Evolutionary conservation across 2,113 vertebrate species (phyloP).

Genomic region (Dicerorhinus sumatrensis): DNA sequence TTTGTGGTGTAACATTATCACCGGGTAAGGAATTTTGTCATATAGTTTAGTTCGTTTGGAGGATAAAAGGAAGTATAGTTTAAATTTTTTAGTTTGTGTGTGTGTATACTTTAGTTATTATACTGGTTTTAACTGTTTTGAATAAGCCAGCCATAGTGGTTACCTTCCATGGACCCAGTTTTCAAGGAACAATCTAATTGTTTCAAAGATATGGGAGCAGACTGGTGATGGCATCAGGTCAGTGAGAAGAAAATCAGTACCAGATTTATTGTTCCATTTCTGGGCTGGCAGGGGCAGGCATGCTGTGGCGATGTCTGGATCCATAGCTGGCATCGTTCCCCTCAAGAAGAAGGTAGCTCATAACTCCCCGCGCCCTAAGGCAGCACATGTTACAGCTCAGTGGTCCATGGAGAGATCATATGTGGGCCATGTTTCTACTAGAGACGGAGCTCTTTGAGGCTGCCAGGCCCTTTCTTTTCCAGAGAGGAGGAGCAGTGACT

Average conservation of each 20-base stretch:
- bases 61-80: neutral
- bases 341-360: neutral
- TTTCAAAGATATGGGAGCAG: neutral
- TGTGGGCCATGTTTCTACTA: rapidly evolving
- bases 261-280: neutral
- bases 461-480: neutral
- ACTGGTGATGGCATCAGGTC: neutral
- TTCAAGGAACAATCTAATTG: neutral
- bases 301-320: neutral
- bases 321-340: neutral
- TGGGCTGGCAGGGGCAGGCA: neutral
- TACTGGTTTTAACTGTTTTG: neutral
- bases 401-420: neutral
- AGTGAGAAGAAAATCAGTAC: neutral
- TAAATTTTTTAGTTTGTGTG: neutral
- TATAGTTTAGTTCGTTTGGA: neutral
- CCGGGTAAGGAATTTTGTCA: neutral
- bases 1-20: neutral
- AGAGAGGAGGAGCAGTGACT: neutral
- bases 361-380: neutral
- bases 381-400: neutral
- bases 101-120: neutral
- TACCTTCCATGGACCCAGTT: neutral
- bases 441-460: neutral
- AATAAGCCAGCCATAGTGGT: neutral